phyloP scores from a whole-genome alignment of 1,140 invertebrate species.

The Stegodyphus mimosarum region DNA sequence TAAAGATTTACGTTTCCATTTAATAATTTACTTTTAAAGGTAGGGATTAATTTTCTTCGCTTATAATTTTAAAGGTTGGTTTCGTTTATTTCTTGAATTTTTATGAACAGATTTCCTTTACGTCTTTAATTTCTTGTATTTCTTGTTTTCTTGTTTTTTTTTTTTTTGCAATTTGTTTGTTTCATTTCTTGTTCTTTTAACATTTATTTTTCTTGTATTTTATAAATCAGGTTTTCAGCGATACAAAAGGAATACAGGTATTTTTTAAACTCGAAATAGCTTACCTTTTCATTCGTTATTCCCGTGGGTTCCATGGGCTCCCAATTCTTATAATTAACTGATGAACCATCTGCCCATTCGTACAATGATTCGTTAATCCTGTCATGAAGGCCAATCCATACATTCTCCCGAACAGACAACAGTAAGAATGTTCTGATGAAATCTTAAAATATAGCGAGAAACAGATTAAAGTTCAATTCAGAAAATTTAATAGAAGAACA shows the following conservation, averaged over 20 bases:
- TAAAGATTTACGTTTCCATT: no score
- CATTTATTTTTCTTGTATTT: neutral
- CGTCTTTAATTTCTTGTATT: no score
- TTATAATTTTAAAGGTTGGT: no score
- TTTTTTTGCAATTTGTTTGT: no score
- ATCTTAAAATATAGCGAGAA: no score
- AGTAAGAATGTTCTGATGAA: no score
- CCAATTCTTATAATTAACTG: neutral
- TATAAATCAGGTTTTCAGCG: neutral
- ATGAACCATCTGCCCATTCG: slow-evolving; percentile 13
- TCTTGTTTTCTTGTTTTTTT: no score
- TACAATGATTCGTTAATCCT: neutral
- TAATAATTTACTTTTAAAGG: no score
- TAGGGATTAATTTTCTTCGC: no score
- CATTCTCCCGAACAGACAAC: neutral
- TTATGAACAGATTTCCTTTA: no score
- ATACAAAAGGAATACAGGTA: neutral
- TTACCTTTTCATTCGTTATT: neutral
- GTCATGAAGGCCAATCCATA: slow-evolving; percentile 33
- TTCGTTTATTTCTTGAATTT: no score
- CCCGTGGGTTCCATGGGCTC: neutral
- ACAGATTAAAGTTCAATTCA: no score
- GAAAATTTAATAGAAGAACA: neutral
- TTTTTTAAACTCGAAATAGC: neutral
- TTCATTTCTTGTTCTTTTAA: neutral